Evolutionary conservation across 2,888 invertebrate genomes (phyloP), one percentile per base, ranked within the genome.

Genomic region (Pegoplata infirma): DNA sequence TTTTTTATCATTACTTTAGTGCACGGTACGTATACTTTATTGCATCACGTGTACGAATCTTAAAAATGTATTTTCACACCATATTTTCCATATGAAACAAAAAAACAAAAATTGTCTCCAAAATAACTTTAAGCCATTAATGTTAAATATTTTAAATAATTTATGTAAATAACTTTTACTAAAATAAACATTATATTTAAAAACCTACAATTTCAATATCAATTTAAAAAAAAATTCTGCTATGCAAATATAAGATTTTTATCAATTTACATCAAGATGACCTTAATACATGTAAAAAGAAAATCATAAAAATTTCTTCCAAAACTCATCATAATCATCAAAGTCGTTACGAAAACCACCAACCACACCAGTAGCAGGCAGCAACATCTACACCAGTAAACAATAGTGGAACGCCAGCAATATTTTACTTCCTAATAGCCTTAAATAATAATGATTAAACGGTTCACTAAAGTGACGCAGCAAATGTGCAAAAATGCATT

Each of bases 381-480:
- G n/a, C 58, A 36, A 12, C 8, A 10, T 10, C 3, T 10, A 12
- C 10, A 32, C 10, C 36, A n/a, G 5, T n/a, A 1, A 40, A 40
- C 5, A 3, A n/a, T n/a, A n/a, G n/a, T n/a, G n/a, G 36, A 40
- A 40, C 5, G 36, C 5, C 36, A 40, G 36, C 36, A 69, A 75
- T 79, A 75, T 67, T 75, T 75, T 75, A 63, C 59, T 44, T 67
- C 80, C 67, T 81, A 81, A 81, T 81, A 75, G 78, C 71, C 80
- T 68, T 72, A 72, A 81, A 81, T 81, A 73, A 81, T 76, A 80
- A 78, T 81, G 73, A 80, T 81, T 80, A 72, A 75, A 36, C 61
- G 23, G 28, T 16, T 36, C 61, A 58, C 63, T 61, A 79, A 74
- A 68, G 63, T 64, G 75, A 56, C 75, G 78, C 75, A 66, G 14